A percentile compares a stretch with the other conserved stretches of the same genome.
Conservation (phyloP, 1,140 invertebrate genomes). For the Meteorus sp. region DNA sequence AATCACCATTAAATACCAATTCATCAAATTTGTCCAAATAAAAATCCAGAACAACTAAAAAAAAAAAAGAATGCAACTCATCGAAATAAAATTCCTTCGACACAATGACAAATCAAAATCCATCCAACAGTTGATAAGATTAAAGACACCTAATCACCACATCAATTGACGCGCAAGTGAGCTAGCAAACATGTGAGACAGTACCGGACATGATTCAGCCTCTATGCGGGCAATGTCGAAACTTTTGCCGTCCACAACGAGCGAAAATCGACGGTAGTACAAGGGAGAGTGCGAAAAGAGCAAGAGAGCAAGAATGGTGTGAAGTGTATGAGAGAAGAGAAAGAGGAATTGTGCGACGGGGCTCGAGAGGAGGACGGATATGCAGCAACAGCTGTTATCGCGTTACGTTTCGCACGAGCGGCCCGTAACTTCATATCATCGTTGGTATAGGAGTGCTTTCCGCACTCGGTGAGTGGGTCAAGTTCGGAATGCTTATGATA, state of each 20-base stretch:
- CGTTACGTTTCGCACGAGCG: constrained; percentile 52
- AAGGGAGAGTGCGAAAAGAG: neutral
- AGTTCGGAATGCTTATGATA: constrained; percentile 55
- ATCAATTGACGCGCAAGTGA: neutral
- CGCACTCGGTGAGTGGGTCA: constrained; percentile 47
- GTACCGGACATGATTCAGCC: constrained; percentile 22
- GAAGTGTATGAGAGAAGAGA: constrained; percentile 26
- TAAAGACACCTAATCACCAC: neutral
- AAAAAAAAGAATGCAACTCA: too few species aligned
- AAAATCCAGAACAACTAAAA: too few species aligned
- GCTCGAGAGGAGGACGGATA: constrained; percentile 1
- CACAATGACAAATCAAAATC: too few species aligned
- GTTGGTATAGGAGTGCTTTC: constrained; percentile 31
- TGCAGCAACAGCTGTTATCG: constrained; percentile 53
- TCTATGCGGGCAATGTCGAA: constrained; percentile 38
- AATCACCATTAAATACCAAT: too few species aligned
- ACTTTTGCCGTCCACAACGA: constrained; percentile 42
- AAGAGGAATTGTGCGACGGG: neutral
- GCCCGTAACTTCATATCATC: constrained; percentile 52
- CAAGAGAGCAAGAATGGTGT: constrained; percentile 26
- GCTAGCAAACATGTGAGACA: constrained; percentile 25
- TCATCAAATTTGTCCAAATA: too few species aligned
- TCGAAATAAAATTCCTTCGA: too few species aligned
- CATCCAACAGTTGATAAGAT: too few species aligned
- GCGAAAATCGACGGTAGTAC: constrained; percentile 36